Percentiles rank a stretch among this genome's conserved stretches.
These are phyloP conservation scores for Chrosomus eos DNA, from an alignment of 2,797 vertebrate species.

Conservation along the genomic window DNA sequence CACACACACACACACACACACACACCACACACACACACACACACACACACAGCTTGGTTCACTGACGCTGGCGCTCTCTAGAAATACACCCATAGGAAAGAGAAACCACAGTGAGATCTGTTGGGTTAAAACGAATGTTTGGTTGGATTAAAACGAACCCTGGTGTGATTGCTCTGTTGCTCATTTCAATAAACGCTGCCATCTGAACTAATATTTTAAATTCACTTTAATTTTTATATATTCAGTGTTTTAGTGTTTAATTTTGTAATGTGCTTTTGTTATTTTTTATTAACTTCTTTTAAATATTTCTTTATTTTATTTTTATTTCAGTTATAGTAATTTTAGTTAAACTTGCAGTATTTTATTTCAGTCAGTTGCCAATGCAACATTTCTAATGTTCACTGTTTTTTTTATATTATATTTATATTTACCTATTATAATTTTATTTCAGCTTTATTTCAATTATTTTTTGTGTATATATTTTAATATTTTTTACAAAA, in stretches of 20 bases:
- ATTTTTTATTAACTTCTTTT: neutral
- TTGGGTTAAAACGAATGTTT: no score
- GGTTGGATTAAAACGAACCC: no score
- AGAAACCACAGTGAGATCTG: slow-evolving; percentile 4
- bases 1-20: no score
- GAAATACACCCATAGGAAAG: slow-evolving; percentile 2
- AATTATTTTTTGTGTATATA: neutral
- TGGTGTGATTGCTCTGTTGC: no score
- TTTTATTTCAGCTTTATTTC: neutral
- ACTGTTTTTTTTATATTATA: no score
- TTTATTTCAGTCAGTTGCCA: neutral
- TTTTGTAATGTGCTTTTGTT: neutral
- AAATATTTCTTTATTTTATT: neutral
- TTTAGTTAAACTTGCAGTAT: neutral
- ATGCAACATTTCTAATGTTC: neutral
- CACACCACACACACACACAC: no score
- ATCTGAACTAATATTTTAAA: neutral
- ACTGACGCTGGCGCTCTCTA: neutral
- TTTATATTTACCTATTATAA: neutral
- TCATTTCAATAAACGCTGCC: no score
- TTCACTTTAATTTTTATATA: neutral
- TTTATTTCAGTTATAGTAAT: neutral
- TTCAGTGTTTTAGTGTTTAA: neutral
- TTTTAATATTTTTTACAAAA: neutral
- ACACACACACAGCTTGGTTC: no score